Conservation (phyloP, 2,797 vertebrate genomes). For the Anas capensis region DNA sequence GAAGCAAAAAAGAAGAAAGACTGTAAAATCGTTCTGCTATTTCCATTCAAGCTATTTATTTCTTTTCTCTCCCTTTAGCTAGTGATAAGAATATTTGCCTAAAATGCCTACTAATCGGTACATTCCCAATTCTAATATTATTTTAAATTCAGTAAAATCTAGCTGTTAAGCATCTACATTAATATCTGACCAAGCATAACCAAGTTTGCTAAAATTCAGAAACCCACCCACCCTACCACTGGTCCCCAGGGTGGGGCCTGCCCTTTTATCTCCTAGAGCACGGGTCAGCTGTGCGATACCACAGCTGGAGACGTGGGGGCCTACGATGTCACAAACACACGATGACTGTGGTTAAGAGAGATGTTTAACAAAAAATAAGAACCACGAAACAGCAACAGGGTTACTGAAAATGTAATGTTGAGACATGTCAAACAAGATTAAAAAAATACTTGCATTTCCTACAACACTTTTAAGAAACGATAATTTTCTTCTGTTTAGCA, state of each 20-base stretch:
- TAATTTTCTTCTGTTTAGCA: background rate
- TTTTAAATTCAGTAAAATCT: background rate
- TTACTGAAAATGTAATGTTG: background rate
- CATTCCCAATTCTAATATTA: background rate
- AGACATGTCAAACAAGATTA: background rate
- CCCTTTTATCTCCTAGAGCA: background rate
- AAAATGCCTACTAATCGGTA: background rate
- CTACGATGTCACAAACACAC: background rate
- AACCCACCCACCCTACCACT: background rate
- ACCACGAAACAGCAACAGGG: background rate
- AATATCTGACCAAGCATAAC: background rate
- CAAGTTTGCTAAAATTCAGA: background rate
- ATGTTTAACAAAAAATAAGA: background rate
- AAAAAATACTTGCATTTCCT: background rate
- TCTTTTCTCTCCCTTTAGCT: background rate
- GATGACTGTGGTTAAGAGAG: background rate
- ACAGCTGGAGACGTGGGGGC: background rate
- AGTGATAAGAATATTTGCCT: background rate
- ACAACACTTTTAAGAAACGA: background rate
- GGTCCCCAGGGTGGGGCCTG: background rate
- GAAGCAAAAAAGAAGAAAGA: background rate
- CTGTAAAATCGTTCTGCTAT: constrained; percentile 15
- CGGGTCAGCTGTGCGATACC: background rate
- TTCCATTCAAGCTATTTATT: constrained; percentile 11
- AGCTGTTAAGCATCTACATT: background rate